phyloP scores from a whole-genome alignment of 1,140 invertebrate species.

The Drosophila triauraria region DNA sequence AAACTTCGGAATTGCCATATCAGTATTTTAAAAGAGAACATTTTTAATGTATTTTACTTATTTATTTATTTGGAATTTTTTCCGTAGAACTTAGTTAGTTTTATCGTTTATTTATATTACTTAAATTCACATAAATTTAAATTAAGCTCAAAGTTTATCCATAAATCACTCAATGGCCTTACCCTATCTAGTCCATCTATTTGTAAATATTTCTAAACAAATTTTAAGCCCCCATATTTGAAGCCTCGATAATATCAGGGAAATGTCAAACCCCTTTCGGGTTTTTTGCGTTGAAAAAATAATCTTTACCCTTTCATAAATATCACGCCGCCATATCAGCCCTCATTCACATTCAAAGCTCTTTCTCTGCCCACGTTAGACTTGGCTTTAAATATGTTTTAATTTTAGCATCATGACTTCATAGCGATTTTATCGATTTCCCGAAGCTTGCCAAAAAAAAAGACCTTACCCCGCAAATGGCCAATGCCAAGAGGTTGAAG shows the following conservation, averaged over 20 bases:
- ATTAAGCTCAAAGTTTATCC: neutral
- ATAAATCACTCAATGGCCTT: slow-evolving; percentile 8
- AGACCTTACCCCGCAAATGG: slow-evolving; percentile 1
- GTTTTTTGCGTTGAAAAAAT: neutral
- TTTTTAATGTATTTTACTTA: no score
- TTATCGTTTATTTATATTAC: no score
- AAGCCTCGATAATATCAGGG: neutral
- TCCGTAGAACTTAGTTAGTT: no score
- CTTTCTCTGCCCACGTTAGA: neutral
- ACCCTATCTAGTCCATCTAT: slow-evolving; percentile 2
- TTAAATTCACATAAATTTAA: neutral
- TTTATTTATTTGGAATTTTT: no score
- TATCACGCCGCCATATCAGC: slow-evolving; percentile 4
- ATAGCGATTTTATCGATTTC: slow-evolving; percentile 66
- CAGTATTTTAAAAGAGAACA: no score
- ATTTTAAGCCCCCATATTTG: slow-evolving; percentile 12
- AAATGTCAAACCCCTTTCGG: slow-evolving; percentile 29
- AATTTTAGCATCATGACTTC: slow-evolving; percentile 64
- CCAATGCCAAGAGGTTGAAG: slow-evolving; percentile 55
- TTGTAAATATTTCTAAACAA: slow-evolving; percentile 14
- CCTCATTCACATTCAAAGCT: slow-evolving; percentile 18
- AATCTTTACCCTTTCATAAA: neutral
- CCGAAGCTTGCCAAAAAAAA: slow-evolving; percentile 62
- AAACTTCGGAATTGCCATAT: no score
- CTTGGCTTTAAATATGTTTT: slow-evolving; percentile 58